Percentiles rank a stretch among this genome's conserved stretches.
Conservation (phyloP, 1,140 invertebrate genomes). For the Anastrepha obliqua region DNA sequence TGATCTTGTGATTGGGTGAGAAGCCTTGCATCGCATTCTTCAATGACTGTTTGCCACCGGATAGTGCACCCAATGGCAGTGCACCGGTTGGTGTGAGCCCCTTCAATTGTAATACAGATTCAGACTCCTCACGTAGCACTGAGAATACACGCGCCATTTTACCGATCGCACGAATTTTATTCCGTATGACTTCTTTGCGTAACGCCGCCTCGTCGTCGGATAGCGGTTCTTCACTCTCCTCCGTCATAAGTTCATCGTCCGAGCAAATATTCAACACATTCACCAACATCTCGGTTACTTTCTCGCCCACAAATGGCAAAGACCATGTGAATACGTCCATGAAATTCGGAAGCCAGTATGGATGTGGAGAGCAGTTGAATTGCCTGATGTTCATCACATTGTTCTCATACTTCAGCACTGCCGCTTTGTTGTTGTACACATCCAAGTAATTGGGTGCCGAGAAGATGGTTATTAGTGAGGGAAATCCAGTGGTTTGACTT, state of each 20-base stretch:
- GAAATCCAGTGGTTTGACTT: constrained; percentile 99
- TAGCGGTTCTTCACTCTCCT: constrained; percentile 81
- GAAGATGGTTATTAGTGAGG: constrained; percentile 99
- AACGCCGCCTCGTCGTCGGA: constrained; percentile 86
- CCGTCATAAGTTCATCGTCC: constrained; percentile 97
- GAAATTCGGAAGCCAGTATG: constrained; percentile 99
- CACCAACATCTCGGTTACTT: constrained; percentile 99
- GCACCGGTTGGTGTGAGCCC: constrained; percentile 98
- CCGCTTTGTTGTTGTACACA: constrained; percentile 99
- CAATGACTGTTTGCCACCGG: constrained; percentile 95
- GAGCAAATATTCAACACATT: constrained; percentile 99
- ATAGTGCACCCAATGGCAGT: constrained; percentile 94
- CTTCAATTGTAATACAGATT: constrained; percentile 97
- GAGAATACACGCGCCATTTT: constrained; percentile 99
- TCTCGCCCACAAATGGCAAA: constrained; percentile 98
- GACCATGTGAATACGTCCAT: constrained; percentile 99
- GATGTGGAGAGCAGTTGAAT: constrained; percentile 99
- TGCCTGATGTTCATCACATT: constrained; percentile 99
- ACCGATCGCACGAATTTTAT: constrained; percentile 99
- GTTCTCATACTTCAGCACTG: constrained; percentile 99
- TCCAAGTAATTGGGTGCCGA: constrained; percentile 99
- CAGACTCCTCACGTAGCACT: constrained; percentile 95
- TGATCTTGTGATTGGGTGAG: constrained; percentile 98
- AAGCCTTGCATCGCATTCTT: constrained; percentile 98
- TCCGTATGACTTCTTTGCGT: constrained; percentile 98